Base-by-base conservation (phyloP, 2,888 invertebrate genomes). In the Mimas tiliae region DNA sequence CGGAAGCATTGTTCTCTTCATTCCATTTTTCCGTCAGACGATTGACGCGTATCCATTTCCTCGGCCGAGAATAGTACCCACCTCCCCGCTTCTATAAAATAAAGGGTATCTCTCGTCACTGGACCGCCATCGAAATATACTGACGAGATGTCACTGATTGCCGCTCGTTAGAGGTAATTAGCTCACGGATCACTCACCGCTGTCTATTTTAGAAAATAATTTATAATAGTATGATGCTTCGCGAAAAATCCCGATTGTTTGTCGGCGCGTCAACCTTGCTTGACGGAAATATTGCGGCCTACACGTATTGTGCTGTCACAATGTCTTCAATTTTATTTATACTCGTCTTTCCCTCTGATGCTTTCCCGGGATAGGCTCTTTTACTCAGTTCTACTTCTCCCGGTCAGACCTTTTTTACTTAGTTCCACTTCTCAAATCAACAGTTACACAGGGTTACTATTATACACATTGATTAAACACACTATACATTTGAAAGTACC, bases 41-140 rank as follows among this genome's bases (percentile, higher is more conserved):
- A 90, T 91, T 90, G 91, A 90, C 89, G 86, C 88, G 89, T 93
- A 88, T 93, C 87, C 91, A 92, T 93, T 93, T 93, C 93, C 91
- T 86, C 81, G 79, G 81, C 74, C 84, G 72, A 88, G 86, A 92
- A 91, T 91, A 91, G 86, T 79, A 75, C 66, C 81, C 82, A 77
- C 84, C 81, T 81, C 80, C 77, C 74, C 75, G 76, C 65, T 78
- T 75, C 85, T 88, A 92, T 92, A 90, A 91, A 91, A 92, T 93
- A 92, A 93, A 93, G 85, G 89, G 83, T 82, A 86, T 93, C 92
- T 87, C 77, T 93, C 92, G 82, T 83, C 92, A 76, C 70, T 71
- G 70, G 80, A 74, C 84, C 83, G 75, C 83, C 90, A 88, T 90
- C 87, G 86, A 85, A 81, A 88, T 89, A 90, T 87, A 87, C 81